phyloP scores from a whole-genome alignment of 2,888 invertebrate genomes.

The Tyria jacobaeae region DNA sequence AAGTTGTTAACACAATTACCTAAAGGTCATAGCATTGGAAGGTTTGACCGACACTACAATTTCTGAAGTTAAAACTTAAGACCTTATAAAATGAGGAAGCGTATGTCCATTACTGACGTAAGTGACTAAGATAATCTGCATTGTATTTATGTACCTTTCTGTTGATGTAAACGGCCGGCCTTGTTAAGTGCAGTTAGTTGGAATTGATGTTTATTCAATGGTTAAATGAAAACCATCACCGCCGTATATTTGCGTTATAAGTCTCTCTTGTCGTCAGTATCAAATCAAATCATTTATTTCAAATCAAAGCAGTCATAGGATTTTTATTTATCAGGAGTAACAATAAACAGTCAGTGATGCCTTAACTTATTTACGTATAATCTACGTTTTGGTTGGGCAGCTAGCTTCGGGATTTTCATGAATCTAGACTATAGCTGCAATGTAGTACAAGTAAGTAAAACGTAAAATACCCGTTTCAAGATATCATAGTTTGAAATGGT shows the following conservation, averaged over 20 bases:
- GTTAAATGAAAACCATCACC: conserved; percentile 9
- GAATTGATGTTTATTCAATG: conserved; percentile 13
- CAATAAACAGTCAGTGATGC: no score
- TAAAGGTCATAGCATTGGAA: background rate
- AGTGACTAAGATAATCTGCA: conserved; percentile 36
- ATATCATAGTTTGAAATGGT: no score
- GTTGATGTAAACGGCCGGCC: conserved; percentile 37
- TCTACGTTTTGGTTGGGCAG: no score
- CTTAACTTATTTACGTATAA: no score
- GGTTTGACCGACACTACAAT: background rate
- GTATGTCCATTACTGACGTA: conserved; percentile 25
- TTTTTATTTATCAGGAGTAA: no score
- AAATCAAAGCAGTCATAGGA: no score
- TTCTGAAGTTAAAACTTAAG: conserved; percentile 7
- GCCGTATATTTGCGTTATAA: background rate
- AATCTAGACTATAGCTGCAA: no score
- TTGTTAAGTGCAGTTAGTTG: conserved; percentile 38
- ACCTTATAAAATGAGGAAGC: conserved; percentile 36
- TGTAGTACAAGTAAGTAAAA: no score
- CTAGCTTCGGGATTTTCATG: no score
- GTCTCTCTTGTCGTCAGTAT: background rate
- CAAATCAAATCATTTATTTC: background rate
- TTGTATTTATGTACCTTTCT: conserved; percentile 7
- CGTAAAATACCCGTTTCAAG: no score
- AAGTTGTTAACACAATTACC: background rate